These are phyloP conservation scores for Syngnathus acus DNA, from an alignment of 2,797 vertebrate species.

Conservation along the genomic window DNA sequence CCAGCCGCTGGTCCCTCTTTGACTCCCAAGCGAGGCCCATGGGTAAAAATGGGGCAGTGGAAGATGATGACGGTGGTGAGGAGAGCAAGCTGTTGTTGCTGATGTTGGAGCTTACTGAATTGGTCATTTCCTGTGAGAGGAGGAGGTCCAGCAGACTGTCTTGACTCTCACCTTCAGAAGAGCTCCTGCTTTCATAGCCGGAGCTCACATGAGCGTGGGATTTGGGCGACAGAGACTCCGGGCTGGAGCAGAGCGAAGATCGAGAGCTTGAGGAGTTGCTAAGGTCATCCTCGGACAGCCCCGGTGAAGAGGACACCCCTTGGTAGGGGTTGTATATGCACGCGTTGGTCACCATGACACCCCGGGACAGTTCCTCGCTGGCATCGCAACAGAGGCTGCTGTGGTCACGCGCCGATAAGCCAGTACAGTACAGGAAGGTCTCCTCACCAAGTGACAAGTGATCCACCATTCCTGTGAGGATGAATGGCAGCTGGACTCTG, in stretches of 20 bases:
- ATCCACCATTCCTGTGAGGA: constrained; percentile 85
- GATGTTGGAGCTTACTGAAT: constrained; percentile 27
- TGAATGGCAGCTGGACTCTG: constrained; percentile 36
- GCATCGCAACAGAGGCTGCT: constrained; percentile 46
- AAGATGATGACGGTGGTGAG: constrained; percentile 39
- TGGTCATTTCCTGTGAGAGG: constrained; percentile 76
- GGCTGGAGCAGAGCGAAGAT: constrained; percentile 84
- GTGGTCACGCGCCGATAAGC: constrained; percentile 42
- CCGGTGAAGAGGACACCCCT: constrained; percentile 46
- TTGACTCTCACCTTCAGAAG: constrained; percentile 77
- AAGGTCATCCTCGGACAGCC: constrained; percentile 84
- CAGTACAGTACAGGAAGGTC: constrained; percentile 74
- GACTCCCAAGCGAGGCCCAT: constrained; percentile 72
- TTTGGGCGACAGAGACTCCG: constrained; percentile 68
- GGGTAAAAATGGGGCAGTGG: constrained; percentile 41
- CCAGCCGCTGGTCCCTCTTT: constrained; percentile 64
- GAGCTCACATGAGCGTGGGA: constrained; percentile 26
- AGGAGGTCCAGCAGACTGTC: constrained; percentile 90
- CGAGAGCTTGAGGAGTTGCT: constrained; percentile 89
- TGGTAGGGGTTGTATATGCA: constrained; percentile 72
- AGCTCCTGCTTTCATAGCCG: constrained; percentile 67
- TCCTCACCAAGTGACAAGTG: constrained; percentile 87
- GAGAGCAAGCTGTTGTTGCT: constrained; percentile 31
- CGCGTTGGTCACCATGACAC: constrained; percentile 76
- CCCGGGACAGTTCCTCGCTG: constrained; percentile 64